Evolutionary conservation across 2,113 vertebrate species (phyloP), one percentile per base, ranked within the genome.

Genomic region (Oncorhynchus gorbuscha): DNA sequence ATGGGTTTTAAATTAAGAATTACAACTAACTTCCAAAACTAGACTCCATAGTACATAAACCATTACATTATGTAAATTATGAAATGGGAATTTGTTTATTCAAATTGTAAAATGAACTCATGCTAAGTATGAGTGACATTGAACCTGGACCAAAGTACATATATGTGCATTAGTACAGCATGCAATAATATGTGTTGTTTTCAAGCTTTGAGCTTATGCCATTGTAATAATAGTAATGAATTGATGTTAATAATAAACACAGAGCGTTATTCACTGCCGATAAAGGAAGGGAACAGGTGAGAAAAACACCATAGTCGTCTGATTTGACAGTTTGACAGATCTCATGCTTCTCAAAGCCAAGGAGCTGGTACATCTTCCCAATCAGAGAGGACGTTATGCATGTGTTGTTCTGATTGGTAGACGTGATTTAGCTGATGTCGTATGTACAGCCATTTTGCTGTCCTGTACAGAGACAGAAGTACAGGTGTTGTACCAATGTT

Each of bases 401-500:
- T 58, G 51, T 24, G 18, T 6, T 58, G 5, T 24, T 30, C 5
- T 11, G 30, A 76, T 68, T 30, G 59, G 6, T 39, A 45, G 12
- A 35, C 90, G 18, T 77, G 92, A 90, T 93, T 90, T 79, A 89
- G 7, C 91, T 92, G 49, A 51, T 16, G 49, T 51, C 3, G 3
- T 16, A 51, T 91, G 92, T 93, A 66, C 20, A 45, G 77, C 61
- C 68, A 85, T 59, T 30, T 80, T 32, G 58, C 35, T 79, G 76
- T 81, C 76, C 76, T 79, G 45, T 32, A 71, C 76, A 71, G 71
- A 62, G 79, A 68, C 75, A 83, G 69, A 65, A 48, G 79, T 79
- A 87, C 61, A 74, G 58, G 67, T 28, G 74, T 82, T 85, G 91
- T 93, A 89, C 88, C 85, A 92, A 89, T 93, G 91, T 88, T 91